Evolutionary conservation across 2,888 invertebrate genomes (phyloP), one percentile per base, ranked within the genome.

Genomic region (Ochlodes sylvanus): DNA sequence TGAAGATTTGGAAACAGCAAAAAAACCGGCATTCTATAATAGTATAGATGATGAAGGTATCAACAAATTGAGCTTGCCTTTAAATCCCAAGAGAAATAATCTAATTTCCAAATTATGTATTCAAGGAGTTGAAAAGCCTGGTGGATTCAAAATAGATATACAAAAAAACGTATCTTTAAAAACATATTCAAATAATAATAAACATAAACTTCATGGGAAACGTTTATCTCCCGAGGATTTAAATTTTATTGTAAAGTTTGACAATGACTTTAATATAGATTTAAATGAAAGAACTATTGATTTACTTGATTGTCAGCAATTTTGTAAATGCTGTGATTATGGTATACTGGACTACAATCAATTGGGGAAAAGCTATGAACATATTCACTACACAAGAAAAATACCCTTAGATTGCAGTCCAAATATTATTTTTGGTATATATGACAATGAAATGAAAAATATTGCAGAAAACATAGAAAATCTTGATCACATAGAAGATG

Each of bases 41-140:
- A 56, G 19, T 62, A 54, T 63, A 44, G 60, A 64, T 63, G 65
- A 69, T 42, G 47, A 50, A 42, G 32, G 7, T 14, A 27, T 27
- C 4, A 60, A 19, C 42, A 12, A 9, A 10, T 14, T 54, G 44
- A 66, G 12, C 27, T 17, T 60, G 15, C 27, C 60, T 15, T 47
- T 58, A 44, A 69, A 63, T 32, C 32, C 55, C 19, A 64, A 70
- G 38, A 58, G 58, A 60, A 76, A 72, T 65, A 72, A 70, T 34
- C 76, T 71, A 38, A 80, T 81, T 71, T 84, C 86, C 3, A 89
- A 89, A 76, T 76, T 85, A 69, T 82, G 78, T 74, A 82, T 84
- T 68, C 87, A 89, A 76, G 89, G 88, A 50, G 87, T 88, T 10
- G 90, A 90, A 79, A 88, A 88, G 72, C 90, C 90, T 66, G 91